A percentile compares a stretch with the other conserved stretches of the same genome.
Conservation (phyloP, 2,888 invertebrate genomes). For the Himalopsyche kuldschensis region DNA sequence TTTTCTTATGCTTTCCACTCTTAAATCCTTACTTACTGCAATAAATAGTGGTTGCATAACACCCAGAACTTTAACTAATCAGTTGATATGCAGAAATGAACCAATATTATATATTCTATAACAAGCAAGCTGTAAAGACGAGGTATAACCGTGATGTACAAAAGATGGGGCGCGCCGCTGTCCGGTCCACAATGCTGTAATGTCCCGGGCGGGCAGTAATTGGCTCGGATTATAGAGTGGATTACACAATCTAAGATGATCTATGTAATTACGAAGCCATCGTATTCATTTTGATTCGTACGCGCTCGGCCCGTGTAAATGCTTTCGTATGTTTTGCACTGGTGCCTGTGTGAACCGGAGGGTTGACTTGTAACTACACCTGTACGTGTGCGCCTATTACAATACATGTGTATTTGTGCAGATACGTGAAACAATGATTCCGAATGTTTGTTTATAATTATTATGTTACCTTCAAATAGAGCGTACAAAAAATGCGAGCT, state of each 20-base stretch:
- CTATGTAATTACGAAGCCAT: slow-evolving; percentile 31
- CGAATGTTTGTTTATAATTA: too few species aligned
- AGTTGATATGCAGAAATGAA: too few species aligned
- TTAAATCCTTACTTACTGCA: too few species aligned
- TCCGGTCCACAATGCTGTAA: slow-evolving; percentile 12
- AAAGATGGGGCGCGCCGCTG: not conserved
- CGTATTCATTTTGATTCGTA: slow-evolving; percentile 29
- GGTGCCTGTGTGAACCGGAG: not conserved
- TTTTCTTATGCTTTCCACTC: too few species aligned
- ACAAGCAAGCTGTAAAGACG: too few species aligned
- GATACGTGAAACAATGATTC: too few species aligned
- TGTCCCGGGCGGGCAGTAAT: slow-evolving; percentile 29
- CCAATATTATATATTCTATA: too few species aligned
- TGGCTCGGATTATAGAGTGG: slow-evolving; percentile 32
- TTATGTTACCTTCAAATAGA: too few species aligned
- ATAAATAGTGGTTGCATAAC: too few species aligned
- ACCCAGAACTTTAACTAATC: too few species aligned
- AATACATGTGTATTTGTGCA: not conserved
- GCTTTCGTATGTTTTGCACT: slow-evolving; percentile 1
- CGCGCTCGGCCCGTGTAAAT: slow-evolving; percentile 5
- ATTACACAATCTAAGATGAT: slow-evolving; percentile 32
- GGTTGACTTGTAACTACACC: not conserved
- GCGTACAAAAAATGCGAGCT: too few species aligned
- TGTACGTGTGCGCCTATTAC: not conserved
- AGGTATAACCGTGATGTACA: too few species aligned